Evolutionary conservation across 1,140 invertebrate species (phyloP), one percentile per base, ranked within the genome.

Genomic region (Ectropis grisescens): DNA sequence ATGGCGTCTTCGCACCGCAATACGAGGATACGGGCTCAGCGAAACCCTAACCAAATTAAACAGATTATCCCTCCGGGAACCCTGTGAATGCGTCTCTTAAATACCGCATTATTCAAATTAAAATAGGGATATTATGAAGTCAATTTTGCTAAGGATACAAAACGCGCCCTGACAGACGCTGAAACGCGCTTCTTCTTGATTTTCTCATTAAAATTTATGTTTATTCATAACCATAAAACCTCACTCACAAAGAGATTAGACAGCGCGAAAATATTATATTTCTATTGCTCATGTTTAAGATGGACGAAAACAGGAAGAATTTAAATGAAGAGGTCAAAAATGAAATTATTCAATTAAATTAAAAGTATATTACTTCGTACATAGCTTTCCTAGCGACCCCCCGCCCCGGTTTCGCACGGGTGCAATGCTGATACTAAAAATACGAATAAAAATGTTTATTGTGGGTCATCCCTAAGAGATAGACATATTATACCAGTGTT

Each of bases 101-200:
- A 26, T 26, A 10, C 24, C 24, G n/a, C 24, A 26, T 26, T 26
- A 26, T 26, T 43, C 37, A 52, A 47, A 52, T 52, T 49, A 41
- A 37, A 47, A 52, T 52, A 32, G 14, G 37, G 43, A 47, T 41
- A 50, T 51, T 40, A 42, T 51, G 43, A 39, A 47, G 48, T 43
- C 37, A 47, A 47, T 47, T 46, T 36, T 42, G 24, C 13, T 29
- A 16, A 33, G 37, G 43, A 27, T 11, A 34, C 23, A 16, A 33
- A 27, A 43, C 16, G 26, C 22, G 33, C 33, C 30, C 3, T 8
- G 3, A 24, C 23, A 29, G 37, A 33, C 41, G 15, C 23, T 13
- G 23, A 33, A 6, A 13, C 40, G 33, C 24, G 13, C 31, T 31
- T 47, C 32, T 40, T 37, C 26, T 26, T 10, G 15, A 30, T 31